Evolutionary conservation across 1,140 invertebrate genomes (phyloP), one percentile per base, ranked within the genome.

Genomic region (Formica exsecta): DNA sequence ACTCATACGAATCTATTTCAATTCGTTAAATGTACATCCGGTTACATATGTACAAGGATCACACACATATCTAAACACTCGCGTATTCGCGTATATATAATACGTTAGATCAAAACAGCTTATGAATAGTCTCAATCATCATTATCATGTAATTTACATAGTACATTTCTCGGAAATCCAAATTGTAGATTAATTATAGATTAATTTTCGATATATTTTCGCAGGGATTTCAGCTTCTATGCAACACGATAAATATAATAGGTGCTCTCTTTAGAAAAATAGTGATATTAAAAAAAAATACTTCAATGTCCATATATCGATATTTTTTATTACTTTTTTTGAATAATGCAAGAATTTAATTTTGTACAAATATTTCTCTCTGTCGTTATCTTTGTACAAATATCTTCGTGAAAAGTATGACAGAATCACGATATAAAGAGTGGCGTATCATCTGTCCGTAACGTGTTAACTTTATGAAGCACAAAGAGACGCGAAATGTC

Each of bases 351-450:
- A 36, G 19, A 57, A 74, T 38, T 74, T 16, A 22, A 57, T 57
- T 57, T 38, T 74, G 13, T 13, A 57, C 1, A 19, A 32, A 16
- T 32, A 29, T 57, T 6, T 1, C 6, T n/a, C 5, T 51, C n/a
- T 59, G 6, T 59, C n/a, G 29, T 74, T 74, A 74, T 59, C 71
- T 74, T 59, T 11, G 51, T 7, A n/a, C 7, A 59, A 36, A 59
- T 74, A 38, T 74, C 32, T 22, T 38, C 9, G 13, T 59, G 13
- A 57, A n/a, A n/a, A 54, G 54, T 2, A 32, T 6, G 44, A 16
- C 8, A 57, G 3, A 16, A 38, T 16, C 6, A 25, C 25, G 8
- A 57, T 57, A 7, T 8, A 11, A 57, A 6, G 2, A 54, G 1
- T 9, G 36, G 16, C n/a, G 7, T 8, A 76, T 76, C 57, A 76